Percentiles rank a stretch among this genome's conserved stretches.
Evolutionary conservation across 2,888 invertebrate genomes (phyloP).

Genomic region (Syrphus vitripennis): DNA sequence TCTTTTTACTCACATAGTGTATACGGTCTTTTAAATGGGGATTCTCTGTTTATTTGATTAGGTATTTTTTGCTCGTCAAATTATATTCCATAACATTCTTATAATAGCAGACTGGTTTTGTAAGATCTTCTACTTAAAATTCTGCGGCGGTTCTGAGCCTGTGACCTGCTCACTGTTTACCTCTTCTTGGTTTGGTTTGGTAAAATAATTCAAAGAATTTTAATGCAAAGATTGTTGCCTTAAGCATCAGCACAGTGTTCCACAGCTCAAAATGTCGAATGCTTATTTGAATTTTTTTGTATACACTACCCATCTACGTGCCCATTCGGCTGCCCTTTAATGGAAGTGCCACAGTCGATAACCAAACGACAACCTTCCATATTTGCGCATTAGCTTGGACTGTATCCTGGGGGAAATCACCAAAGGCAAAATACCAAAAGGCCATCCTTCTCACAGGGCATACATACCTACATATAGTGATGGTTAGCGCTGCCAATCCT

Average conservation of each 20-base stretch:
- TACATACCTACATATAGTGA: no score
- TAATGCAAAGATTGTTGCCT: constrained; percentile 67
- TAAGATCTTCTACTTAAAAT: constrained; percentile 64
- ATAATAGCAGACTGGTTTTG: constrained; percentile 44
- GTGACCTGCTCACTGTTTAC: not conserved
- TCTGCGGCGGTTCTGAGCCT: constrained; percentile 28
- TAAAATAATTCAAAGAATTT: constrained; percentile 67
- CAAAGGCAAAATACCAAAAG: constrained; percentile 24
- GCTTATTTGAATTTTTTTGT: constrained; percentile 58
- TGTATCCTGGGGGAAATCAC: constrained; percentile 54
- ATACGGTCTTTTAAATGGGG: constrained; percentile 10
- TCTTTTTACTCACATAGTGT: not conserved
- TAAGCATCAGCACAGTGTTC: constrained; percentile 13
- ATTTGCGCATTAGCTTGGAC: constrained; percentile 32
- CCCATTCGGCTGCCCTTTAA: constrained; percentile 45
- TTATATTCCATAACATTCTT: constrained; percentile 42
- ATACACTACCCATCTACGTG: not conserved
- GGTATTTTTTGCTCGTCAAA: constrained; percentile 24
- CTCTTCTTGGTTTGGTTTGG: not conserved
- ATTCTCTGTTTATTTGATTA: constrained; percentile 18
- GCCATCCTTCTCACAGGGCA: constrained; percentile 33
- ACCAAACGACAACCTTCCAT: constrained; percentile 33
- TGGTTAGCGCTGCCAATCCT: constrained; percentile 68
- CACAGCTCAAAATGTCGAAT: constrained; percentile 44
- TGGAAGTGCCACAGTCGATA: constrained; percentile 51